Base-by-base conservation (phyloP, 2,113 vertebrate genomes). In the Laterallus jamaicensis region DNA sequence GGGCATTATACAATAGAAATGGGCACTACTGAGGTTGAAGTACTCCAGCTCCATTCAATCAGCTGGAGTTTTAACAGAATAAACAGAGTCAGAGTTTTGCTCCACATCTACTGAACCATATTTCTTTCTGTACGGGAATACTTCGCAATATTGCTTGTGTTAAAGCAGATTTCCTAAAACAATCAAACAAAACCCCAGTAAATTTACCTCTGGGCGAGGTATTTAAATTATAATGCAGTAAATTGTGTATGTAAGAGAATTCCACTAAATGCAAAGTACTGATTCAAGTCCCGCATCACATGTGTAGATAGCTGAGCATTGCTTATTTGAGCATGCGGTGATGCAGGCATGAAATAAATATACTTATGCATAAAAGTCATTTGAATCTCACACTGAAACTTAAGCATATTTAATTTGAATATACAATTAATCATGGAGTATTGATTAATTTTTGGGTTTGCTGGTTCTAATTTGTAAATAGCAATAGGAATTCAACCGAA, bases 321-420 rank as follows among this genome's bases (percentile, higher is more conserved):
- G 18, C 49, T 83, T 83, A 85, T 89, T 95, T 92, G 44, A 86
- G 50, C 44, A 75, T 82, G 75, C 76, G 93, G 60, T 68, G 62
- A 88, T 74, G 21, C 69, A 90, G 55, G 32, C 44, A 93, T 15
- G 29, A 93, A 96, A 96, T 83, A 94, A 91, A 94, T 73, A 91
- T 18, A 88, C 31, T 88, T 92, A n/a, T 69, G 55, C 66, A 86
- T 68, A 92, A 88, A 95, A 88, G 60, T 22, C 29, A 90, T 78
- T 78, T 70, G n/a, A 94, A 91, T 93, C 56, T 87, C 81, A 83
- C 62, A 66, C 75, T 93, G 93, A 91, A 90, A 95, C 49, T 92
- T 87, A 90, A 93, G 26, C 9, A 31, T 64, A 50, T 66, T 94
- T 78, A 88, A 73, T 82, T 76, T 86, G 79, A 94, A 95, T 95